phyloP scores from a whole-genome alignment of 2,888 invertebrate genomes.

The Drosophila fulvimacula region DNA sequence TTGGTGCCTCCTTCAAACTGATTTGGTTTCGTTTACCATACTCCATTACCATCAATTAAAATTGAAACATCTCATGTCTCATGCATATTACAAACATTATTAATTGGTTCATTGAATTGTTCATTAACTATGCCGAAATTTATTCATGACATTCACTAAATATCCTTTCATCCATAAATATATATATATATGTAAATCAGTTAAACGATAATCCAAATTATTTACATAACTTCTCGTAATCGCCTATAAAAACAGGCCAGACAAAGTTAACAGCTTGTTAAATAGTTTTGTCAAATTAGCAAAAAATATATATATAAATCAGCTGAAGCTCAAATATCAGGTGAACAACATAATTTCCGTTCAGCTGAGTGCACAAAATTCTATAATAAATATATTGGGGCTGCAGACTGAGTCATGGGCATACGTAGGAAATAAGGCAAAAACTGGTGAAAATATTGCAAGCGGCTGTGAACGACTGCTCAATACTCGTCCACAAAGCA shows the following conservation, averaged over 20 bases:
- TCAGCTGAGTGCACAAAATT: conserved; percentile 21
- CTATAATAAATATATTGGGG: conserved; percentile 9
- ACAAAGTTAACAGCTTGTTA: conserved; percentile 2
- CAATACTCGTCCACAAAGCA: background rate
- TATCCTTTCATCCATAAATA: background rate
- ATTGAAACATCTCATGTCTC: conserved; percentile 18
- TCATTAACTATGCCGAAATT: background rate
- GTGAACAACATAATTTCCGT: conserved; percentile 5
- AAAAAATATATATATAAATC: conserved; percentile 1
- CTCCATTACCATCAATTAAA: conserved; percentile 28
- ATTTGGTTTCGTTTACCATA: conserved; percentile 6
- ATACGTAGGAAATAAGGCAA: background rate
- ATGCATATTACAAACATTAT: conserved; percentile 25
- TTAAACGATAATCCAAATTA: background rate
- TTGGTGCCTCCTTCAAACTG: conserved; percentile 70
- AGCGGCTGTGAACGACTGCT: background rate
- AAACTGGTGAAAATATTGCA: background rate
- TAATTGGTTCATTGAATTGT: conserved; percentile 14
- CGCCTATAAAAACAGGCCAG: background rate
- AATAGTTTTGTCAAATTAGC: background rate
- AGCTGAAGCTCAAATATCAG: conserved; percentile 4
- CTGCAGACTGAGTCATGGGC: conserved; percentile 29
- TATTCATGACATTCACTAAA: background rate
- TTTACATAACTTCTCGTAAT: conserved; percentile 8
- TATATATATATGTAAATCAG: background rate